Evolutionary conservation across 2,888 invertebrate genomes (phyloP).

Genomic region (Cancer borealis): DNA sequence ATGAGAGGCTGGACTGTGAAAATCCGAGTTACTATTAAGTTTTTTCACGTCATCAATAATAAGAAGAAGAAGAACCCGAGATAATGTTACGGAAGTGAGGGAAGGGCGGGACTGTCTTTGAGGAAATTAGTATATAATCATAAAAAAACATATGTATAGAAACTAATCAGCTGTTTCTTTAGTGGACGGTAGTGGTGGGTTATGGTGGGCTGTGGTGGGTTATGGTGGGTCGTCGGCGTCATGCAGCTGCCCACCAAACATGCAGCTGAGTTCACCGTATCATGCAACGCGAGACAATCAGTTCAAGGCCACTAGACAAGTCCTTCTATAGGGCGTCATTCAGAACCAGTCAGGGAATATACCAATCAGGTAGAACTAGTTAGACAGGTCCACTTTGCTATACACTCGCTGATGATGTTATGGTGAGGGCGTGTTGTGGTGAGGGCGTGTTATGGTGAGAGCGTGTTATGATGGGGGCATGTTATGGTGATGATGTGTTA

Average conservation of each 20-base stretch:
- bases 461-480: neutral
- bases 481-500: too few relatives aligned
- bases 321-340: neutral
- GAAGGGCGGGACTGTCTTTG: neutral
- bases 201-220: too few relatives aligned
- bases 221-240: too few relatives aligned
- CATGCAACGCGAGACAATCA: conserved; percentile 3
- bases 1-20: too few relatives aligned
- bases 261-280: neutral
- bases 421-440: neutral
- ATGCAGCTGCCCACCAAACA: neutral
- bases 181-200: too few relatives aligned
- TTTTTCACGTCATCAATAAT: neutral
- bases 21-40: too few relatives aligned
- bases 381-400: neutral
- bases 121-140: neutral
- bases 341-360: neutral
- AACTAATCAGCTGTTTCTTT: too few relatives aligned
- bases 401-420: neutral
- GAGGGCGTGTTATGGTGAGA: neutral
- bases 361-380: neutral
- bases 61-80: neutral
- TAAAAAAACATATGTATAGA: neutral
- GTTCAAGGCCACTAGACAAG: conserved; percentile 8
- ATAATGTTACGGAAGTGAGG: neutral